Percentiles rank a stretch among this genome's conserved stretches.
Conservation (phyloP, 1,140 invertebrate species). For the Leptoteleia sp. region DNA sequence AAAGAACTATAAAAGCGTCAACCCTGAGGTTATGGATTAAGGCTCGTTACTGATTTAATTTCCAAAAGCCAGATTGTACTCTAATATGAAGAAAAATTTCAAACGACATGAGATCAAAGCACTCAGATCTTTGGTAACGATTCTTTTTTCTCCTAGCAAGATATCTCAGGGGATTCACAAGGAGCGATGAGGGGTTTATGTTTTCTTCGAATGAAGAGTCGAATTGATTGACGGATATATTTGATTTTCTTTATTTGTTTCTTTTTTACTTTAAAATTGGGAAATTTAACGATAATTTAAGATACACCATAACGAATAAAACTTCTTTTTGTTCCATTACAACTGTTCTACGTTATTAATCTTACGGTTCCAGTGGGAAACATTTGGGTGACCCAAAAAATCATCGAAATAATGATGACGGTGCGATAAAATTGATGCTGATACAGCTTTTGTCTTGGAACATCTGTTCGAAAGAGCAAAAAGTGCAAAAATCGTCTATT, state of each 20-base stretch:
- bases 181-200: slow-evolving; percentile 20
- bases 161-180: slow-evolving; percentile 29
- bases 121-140: slow-evolving; percentile 24
- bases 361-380: background rate
- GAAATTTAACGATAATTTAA: too few species aligned
- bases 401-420: background rate
- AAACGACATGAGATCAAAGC: slow-evolving; percentile 49
- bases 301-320: too few species aligned
- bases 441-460: slow-evolving; percentile 4
- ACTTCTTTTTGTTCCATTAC: too few species aligned
- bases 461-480: background rate
- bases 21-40: slow-evolving; percentile 35
- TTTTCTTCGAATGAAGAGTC: slow-evolving; percentile 9
- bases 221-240: slow-evolving; percentile 52
- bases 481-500: background rate
- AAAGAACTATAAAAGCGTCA: slow-evolving; percentile 40
- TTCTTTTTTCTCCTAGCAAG: slow-evolving; percentile 34
- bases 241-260: background rate
- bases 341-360: too few species aligned
- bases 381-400: background rate
- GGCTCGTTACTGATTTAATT: slow-evolving; percentile 45
- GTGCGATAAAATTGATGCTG: slow-evolving; percentile 4
- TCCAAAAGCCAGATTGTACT: slow-evolving; percentile 41
- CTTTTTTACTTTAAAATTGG: too few species aligned
- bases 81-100: slow-evolving; percentile 47